Conservation (phyloP, 2,888 invertebrate genomes). For the Stenolophus ochropezus region DNA sequence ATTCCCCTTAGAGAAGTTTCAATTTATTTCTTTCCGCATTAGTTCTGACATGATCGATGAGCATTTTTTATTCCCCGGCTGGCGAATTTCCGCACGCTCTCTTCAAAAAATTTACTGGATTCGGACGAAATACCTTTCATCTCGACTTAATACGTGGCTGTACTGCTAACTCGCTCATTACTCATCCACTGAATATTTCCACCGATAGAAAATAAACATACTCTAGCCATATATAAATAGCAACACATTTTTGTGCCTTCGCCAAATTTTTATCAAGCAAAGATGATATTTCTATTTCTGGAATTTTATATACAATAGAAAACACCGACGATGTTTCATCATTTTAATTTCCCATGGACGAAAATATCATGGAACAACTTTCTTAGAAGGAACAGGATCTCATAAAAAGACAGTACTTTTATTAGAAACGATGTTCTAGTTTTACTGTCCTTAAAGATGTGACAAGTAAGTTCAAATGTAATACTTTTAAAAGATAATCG, state of each 20-base stretch:
- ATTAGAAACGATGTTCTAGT: too few relatives aligned
- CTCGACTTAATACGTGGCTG: conserved; percentile 13
- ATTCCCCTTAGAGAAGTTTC: conserved; percentile 44
- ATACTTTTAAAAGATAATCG: too few relatives aligned
- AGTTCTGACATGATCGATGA: conserved; percentile 47
- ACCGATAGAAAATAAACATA: background rate
- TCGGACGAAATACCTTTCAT: conserved; percentile 40
- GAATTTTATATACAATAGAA: background rate
- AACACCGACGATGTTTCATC: background rate
- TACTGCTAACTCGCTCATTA: conserved; percentile 18
- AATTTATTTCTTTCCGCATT: conserved; percentile 57
- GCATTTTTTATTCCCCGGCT: conserved; percentile 26
- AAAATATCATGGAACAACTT: too few relatives aligned
- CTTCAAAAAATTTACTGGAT: conserved; percentile 31
- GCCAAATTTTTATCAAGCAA: background rate
- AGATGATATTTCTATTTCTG: background rate
- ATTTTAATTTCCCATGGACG: background rate
- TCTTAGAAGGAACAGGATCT: too few relatives aligned
- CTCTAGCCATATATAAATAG: background rate
- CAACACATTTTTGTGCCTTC: background rate
- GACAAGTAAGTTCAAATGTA: too few relatives aligned
- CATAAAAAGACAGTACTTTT: too few relatives aligned
- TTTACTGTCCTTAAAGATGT: too few relatives aligned
- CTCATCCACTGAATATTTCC: background rate
- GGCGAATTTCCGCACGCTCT: conserved; percentile 30